Evolutionary conservation across 2,888 invertebrate species (phyloP).

Genomic region (Pseudococcus viburni): DNA sequence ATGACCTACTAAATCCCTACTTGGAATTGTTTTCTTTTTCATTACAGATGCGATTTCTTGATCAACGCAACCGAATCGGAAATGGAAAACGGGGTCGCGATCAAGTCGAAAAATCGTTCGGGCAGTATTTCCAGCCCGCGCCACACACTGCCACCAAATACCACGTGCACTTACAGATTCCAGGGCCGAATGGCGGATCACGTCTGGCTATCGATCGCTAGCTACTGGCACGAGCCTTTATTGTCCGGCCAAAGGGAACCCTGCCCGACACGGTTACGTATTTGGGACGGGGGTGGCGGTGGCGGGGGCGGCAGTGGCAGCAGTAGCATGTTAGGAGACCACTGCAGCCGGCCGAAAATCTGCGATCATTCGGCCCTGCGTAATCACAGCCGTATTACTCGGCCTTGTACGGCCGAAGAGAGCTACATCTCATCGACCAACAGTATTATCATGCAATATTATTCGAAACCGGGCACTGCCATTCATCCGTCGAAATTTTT

Average conservation of each 20-base stretch:
- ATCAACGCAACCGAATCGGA: slow-evolving; percentile 82
- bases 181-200: slow-evolving; percentile 84
- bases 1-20: background rate
- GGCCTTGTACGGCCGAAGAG: slow-evolving; percentile 85
- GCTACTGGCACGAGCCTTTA: slow-evolving; percentile 80
- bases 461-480: slow-evolving; percentile 78
- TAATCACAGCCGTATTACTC: slow-evolving; percentile 81
- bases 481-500: slow-evolving; percentile 83
- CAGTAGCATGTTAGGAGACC: slow-evolving; percentile 77
- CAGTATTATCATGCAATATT: slow-evolving; percentile 70
- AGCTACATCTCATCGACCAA: slow-evolving; percentile 79
- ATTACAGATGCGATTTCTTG: slow-evolving; percentile 79
- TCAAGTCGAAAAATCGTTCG: slow-evolving; percentile 77
- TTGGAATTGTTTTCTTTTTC: too few relatives aligned
- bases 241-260: slow-evolving; percentile 67
- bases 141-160: slow-evolving; percentile 88
- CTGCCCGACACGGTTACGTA: slow-evolving; percentile 81
- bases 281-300: slow-evolving; percentile 80
- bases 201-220: slow-evolving; percentile 90
- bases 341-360: slow-evolving; percentile 84
- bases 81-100: slow-evolving; percentile 72
- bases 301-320: slow-evolving; percentile 72
- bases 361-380: slow-evolving; percentile 86
- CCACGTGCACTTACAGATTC: slow-evolving; percentile 89
- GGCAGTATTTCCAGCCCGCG: slow-evolving; percentile 84